Evolutionary conservation across 2,113 vertebrate genomes (phyloP).

Genomic region (Chaetura pelagica): DNA sequence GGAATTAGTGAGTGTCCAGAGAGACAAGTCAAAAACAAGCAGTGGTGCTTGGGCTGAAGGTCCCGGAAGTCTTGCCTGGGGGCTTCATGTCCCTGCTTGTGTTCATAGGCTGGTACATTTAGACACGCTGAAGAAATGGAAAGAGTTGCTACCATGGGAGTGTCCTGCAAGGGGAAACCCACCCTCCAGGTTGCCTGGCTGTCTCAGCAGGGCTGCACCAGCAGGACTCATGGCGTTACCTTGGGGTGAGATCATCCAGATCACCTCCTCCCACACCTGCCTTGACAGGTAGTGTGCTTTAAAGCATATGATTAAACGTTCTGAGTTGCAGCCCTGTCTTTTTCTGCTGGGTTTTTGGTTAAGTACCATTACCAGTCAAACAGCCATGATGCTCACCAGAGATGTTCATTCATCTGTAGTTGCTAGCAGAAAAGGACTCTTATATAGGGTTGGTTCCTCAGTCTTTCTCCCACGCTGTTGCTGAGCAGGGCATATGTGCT

Average conservation of each 20-base stretch:
- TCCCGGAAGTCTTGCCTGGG: neutral
- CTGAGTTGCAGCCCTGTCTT: neutral
- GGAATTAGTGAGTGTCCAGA: neutral
- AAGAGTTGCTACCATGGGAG: neutral
- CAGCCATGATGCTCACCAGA: fast-evolving
- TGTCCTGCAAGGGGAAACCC: neutral
- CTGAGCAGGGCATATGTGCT: neutral
- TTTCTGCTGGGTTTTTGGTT: neutral
- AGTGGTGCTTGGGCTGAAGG: neutral
- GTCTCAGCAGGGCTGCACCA: neutral
- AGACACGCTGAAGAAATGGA: neutral
- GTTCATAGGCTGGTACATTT: neutral
- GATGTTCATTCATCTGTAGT: neutral
- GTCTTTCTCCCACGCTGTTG: neutral
- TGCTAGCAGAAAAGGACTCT: neutral
- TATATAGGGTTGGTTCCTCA: neutral
- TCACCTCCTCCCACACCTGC: neutral
- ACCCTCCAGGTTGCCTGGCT: neutral
- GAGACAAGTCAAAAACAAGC: neutral
- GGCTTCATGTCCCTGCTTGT: neutral
- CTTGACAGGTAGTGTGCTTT: neutral
- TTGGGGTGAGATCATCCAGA: neutral
- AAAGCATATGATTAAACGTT: neutral
- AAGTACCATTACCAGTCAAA: neutral
- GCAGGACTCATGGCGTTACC: neutral